Percentiles rank a stretch among this genome's conserved stretches.
Evolutionary conservation across 2,888 invertebrate species (phyloP).

Genomic region (Agriotes lineatus): DNA sequence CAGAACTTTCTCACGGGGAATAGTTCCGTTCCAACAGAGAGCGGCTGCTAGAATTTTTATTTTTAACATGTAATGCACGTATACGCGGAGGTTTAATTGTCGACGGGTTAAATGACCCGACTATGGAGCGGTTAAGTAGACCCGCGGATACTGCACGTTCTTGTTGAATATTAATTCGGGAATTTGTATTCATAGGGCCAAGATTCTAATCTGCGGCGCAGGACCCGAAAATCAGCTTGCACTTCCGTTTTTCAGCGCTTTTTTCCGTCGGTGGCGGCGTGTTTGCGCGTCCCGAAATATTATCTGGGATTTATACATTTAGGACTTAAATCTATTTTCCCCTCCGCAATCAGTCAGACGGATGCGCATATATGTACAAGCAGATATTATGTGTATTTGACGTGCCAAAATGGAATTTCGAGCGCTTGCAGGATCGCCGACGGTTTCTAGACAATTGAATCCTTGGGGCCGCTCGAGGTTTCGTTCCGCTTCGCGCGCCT

Average conservation of each 20-base stretch:
- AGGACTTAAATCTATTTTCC: conserved; percentile 34
- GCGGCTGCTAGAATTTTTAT: conserved; percentile 27
- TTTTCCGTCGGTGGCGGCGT: not conserved
- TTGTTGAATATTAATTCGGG: conserved; percentile 45
- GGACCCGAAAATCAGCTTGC: conserved; percentile 10
- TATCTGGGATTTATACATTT: conserved; percentile 34
- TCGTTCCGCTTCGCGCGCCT: conserved; percentile 27
- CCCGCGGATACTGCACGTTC: conserved; percentile 37
- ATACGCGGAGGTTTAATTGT: conserved; percentile 36
- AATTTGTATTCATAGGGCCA: conserved; percentile 44
- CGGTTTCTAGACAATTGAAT: conserved; percentile 34
- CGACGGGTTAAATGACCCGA: conserved; percentile 39
- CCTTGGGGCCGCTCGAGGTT: conserved; percentile 22
- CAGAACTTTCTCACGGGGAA: conserved; percentile 20
- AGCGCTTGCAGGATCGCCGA: conserved; percentile 25
- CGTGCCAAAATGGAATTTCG: conserved; percentile 31
- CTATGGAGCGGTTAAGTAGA: conserved; percentile 27
- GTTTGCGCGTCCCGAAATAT: conserved; percentile 18
- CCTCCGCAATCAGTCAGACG: conserved; percentile 32
- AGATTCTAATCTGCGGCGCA: conserved; percentile 39
- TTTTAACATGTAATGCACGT: conserved; percentile 36
- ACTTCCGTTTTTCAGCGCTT: not conserved
- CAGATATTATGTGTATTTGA: conserved; percentile 37
- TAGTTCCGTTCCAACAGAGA: conserved; percentile 18
- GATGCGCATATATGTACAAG: conserved; percentile 37